phyloP scores from a whole-genome alignment of 2,113 vertebrate genomes.

The Tragulus kanchil region DNA sequence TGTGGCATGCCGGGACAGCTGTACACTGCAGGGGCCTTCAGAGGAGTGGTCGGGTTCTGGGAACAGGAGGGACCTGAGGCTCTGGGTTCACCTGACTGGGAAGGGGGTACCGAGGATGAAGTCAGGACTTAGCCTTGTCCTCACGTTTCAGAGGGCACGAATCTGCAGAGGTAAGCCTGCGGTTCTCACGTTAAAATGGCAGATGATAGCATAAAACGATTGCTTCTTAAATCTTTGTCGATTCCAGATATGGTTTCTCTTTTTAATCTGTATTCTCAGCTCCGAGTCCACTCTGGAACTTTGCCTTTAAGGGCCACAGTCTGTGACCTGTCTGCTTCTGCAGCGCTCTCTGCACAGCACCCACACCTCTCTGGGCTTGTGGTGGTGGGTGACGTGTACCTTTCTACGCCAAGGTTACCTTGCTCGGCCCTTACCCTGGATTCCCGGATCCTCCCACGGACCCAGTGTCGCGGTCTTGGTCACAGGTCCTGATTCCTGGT shows the following conservation, averaged over 20 bases:
- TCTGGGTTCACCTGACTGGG: fast-evolving
- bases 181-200: background rate
- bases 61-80: background rate
- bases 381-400: fast-evolving
- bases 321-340: background rate
- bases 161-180: background rate
- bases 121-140: background rate
- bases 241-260: background rate
- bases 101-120: fast-evolving
- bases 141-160: too few species aligned
- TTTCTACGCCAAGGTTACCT: background rate
- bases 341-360: background rate
- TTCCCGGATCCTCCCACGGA: background rate
- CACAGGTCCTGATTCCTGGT: fast-evolving
- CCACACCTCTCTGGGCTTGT: background rate
- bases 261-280: background rate
- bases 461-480: background rate
- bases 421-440: fast-evolving
- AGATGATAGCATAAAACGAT: background rate
- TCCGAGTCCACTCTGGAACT: too few species aligned
- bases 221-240: background rate
- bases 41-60: background rate
- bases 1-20: fast-evolving
- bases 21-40: background rate
- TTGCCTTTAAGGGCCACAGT: fast-evolving